Percentiles rank a stretch among this genome's conserved stretches.
These are phyloP conservation scores for Melanogrammus aeglefinus DNA, from an alignment of 2,797 vertebrate genomes.

Conservation along the genomic window DNA sequence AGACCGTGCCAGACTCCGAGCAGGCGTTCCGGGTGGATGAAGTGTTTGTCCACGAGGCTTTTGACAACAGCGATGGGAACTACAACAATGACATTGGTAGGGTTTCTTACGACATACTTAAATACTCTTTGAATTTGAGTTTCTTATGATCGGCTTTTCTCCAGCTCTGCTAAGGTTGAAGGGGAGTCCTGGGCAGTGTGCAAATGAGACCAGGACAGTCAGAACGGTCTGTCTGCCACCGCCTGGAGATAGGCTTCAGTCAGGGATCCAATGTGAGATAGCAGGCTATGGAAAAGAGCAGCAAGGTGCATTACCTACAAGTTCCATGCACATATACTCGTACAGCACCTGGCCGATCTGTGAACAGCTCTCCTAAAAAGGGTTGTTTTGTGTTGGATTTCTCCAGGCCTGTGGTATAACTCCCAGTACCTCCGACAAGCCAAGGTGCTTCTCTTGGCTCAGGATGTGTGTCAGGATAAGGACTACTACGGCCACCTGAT, in stretches of 20 bases:
- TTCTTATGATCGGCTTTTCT: neutral
- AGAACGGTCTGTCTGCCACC: conserved; percentile 83
- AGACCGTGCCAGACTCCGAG: conserved; percentile 61
- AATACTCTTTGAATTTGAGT: neutral
- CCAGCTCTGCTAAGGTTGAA: conserved; percentile 84
- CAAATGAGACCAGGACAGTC: conserved; percentile 71
- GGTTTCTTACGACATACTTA: neutral
- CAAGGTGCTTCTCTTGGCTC: conserved; percentile 74
- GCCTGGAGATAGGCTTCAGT: conserved; percentile 34
- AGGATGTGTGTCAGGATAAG: conserved; percentile 68
- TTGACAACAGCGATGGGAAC: conserved; percentile 65
- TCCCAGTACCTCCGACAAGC: conserved; percentile 80
- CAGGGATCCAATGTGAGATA: conserved; percentile 77
- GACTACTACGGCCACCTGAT: conserved; percentile 75
- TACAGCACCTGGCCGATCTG: neutral
- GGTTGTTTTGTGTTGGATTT: neutral
- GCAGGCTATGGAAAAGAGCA: conserved; percentile 84
- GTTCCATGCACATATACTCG: neutral
- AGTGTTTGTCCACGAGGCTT: conserved; percentile 78
- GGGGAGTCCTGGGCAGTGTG: conserved; percentile 60
- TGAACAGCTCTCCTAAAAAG: neutral
- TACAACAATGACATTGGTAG: conserved; percentile 88
- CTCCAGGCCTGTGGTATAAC: conserved; percentile 62
- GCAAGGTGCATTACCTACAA: conserved; percentile 64
- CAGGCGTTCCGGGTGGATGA: conserved; percentile 79